phyloP scores from a whole-genome alignment of 2,797 vertebrate species.

The Darevskia nairensis region DNA sequence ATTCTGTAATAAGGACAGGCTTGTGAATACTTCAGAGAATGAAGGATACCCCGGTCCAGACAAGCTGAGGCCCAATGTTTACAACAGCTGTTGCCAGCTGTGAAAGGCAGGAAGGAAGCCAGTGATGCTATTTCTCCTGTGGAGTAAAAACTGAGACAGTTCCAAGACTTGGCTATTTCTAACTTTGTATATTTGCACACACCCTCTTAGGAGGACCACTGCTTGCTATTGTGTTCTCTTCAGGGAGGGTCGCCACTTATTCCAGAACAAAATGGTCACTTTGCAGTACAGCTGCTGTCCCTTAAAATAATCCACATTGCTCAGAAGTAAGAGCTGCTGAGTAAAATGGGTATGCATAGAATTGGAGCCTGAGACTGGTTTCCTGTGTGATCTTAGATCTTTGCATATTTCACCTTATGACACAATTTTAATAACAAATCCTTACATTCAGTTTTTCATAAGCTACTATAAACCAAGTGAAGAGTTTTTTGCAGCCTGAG shows the following conservation, averaged over 20 bases:
- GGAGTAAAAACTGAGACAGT: neutral
- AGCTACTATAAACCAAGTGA: too few species aligned
- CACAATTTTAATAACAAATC: too few species aligned
- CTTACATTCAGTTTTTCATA: too few species aligned
- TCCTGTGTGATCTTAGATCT: too few species aligned
- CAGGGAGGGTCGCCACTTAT: neutral
- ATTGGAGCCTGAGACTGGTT: too few species aligned
- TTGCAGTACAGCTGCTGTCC: too few species aligned
- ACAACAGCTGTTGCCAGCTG: slow-evolving; percentile 68
- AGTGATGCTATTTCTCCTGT: slow-evolving; percentile 41
- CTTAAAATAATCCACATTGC: neutral
- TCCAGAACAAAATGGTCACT: neutral
- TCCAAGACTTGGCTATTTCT: slow-evolving; percentile 32
- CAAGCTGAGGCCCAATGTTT: slow-evolving; percentile 1
- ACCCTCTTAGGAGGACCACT: neutral
- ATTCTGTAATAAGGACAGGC: neutral
- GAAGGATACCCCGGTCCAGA: slow-evolving; percentile 8
- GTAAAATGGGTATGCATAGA: too few species aligned
- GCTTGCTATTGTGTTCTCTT: neutral
- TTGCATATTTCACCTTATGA: too few species aligned
- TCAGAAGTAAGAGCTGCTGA: too few species aligned
- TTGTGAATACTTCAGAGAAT: neutral
- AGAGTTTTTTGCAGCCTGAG: too few species aligned
- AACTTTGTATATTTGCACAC: slow-evolving; percentile 37
- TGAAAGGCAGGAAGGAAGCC: slow-evolving; percentile 27